Evolutionary conservation across 2,888 invertebrate genomes (phyloP).

Genomic region (Onthophagus sagittarius): DNA sequence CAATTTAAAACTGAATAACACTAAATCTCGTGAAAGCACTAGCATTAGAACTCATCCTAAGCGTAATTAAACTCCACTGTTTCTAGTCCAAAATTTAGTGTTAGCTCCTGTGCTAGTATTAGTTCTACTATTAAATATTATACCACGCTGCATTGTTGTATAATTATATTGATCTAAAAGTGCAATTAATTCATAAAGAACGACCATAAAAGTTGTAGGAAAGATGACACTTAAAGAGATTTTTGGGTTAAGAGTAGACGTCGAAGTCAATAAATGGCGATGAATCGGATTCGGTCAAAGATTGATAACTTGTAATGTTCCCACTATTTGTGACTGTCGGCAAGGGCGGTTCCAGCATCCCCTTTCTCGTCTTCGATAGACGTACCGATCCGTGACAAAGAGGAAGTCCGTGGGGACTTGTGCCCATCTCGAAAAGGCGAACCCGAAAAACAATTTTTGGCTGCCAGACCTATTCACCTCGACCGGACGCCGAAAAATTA

Average conservation of each 20-base stretch:
- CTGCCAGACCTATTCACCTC: conserved; percentile 9
- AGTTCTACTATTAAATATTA: too few species aligned
- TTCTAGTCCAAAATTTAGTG: too few species aligned
- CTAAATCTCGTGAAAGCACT: too few species aligned
- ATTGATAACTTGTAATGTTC: conserved; percentile 29
- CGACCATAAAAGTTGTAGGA: too few species aligned
- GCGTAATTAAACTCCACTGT: too few species aligned
- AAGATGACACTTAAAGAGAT: too few species aligned
- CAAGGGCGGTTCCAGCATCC: conserved; percentile 10
- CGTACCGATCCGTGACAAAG: not conserved
- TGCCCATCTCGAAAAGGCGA: not conserved
- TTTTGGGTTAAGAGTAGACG: not conserved
- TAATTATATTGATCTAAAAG: too few species aligned
- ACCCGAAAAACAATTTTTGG: conserved; percentile 7
- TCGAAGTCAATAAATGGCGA: conserved; percentile 24
- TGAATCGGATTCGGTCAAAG: conserved; percentile 26
- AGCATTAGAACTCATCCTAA: too few species aligned
- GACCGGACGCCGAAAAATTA: not conserved
- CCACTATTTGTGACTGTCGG: conserved; percentile 30
- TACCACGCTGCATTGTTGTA: too few species aligned
- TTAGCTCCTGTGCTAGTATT: too few species aligned
- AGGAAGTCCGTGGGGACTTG: not conserved
- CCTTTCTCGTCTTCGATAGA: conserved; percentile 1
- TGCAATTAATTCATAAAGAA: too few species aligned
- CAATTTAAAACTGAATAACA: too few species aligned